Conservation (phyloP, 2,113 vertebrate genomes). For the Alaudala cheleensis region DNA sequence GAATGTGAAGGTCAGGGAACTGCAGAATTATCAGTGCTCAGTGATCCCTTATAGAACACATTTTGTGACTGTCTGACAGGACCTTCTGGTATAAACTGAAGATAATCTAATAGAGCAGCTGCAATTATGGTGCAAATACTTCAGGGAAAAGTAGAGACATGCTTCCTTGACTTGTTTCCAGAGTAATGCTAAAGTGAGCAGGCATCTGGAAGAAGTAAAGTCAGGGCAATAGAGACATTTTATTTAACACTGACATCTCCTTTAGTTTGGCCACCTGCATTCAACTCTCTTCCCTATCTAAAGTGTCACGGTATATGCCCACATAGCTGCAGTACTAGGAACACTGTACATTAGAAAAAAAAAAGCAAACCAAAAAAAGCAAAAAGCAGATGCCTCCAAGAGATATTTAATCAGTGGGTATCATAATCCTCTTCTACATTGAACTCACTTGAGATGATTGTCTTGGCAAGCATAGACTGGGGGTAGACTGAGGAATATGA, state of each 20-base stretch:
- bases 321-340: background rate
- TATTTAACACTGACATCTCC: background rate
- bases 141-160: background rate
- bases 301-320: background rate
- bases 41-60: background rate
- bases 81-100: background rate
- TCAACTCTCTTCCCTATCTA: background rate
- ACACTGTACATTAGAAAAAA: background rate
- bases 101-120: conserved; percentile 8
- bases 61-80: background rate
- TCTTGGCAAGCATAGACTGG: background rate
- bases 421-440: background rate
- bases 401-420: background rate
- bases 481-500: background rate
- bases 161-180: background rate
- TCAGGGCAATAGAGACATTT: background rate
- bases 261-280: background rate
- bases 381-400: background rate
- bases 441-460: background rate
- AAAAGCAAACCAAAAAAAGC: background rate
- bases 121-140: background rate
- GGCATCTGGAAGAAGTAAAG: background rate
- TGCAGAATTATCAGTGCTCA: background rate
- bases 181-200: background rate
- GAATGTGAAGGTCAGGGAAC: background rate